phyloP scores from a whole-genome alignment of 2,888 invertebrate species.

The Leptinotarsa juncta region DNA sequence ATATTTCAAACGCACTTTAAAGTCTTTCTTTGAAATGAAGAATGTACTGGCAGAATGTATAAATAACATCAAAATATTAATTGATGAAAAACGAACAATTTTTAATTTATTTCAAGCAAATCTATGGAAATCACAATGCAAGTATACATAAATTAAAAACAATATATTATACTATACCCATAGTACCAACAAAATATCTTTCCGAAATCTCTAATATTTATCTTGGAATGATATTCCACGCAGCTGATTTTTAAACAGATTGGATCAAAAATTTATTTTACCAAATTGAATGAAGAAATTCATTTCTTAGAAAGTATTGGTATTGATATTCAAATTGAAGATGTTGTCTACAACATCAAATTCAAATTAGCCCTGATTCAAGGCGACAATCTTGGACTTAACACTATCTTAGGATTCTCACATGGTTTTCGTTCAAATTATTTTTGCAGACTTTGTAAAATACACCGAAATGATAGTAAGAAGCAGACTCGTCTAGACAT shows the following conservation, averaged over 20 bases:
- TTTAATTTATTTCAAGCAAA: slow-evolving; percentile 4
- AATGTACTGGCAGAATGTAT: slow-evolving; percentile 1
- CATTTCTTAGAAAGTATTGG: not conserved
- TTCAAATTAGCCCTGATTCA: not conserved
- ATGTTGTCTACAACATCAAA: not conserved
- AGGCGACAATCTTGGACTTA: not conserved
- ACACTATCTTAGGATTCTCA: not conserved
- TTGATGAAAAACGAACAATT: not conserved
- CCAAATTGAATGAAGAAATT: slow-evolving; percentile 1
- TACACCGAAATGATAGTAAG: slow-evolving; percentile 15
- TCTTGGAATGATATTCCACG: not conserved
- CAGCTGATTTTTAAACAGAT: not conserved
- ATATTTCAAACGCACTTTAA: not conserved
- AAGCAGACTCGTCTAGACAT: slow-evolving; percentile 23
- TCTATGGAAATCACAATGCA: not conserved
- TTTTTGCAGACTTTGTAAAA: slow-evolving; percentile 37
- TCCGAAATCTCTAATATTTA: not conserved
- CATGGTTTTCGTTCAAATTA: slow-evolving; percentile 37
- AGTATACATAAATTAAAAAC: not conserved
- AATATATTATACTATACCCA: not conserved
- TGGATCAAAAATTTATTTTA: not conserved
- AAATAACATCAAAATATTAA: not conserved
- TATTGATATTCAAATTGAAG: not conserved
- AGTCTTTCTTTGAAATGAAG: slow-evolving; percentile 2
- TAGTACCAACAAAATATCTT: not conserved